phyloP scores from a whole-genome alignment of 2,797 vertebrate species.

The Acanthis flammea region DNA sequence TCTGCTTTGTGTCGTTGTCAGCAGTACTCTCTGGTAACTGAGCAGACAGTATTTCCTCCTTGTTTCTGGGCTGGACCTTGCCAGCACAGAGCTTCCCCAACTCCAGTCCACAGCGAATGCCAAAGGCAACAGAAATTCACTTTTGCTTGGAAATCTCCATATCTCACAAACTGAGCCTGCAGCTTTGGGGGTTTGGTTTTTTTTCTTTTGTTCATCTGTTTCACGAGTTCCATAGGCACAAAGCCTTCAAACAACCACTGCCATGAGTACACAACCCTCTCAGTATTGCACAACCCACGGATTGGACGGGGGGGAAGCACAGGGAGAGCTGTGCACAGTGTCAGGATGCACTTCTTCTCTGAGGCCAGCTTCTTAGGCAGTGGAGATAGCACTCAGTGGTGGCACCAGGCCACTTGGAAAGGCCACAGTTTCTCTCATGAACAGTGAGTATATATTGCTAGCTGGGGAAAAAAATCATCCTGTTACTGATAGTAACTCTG shows the following conservation, averaged over 20 bases:
- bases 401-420: background rate
- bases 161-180: background rate
- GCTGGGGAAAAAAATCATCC: too few relatives aligned
- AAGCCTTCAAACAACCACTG: background rate
- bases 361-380: background rate
- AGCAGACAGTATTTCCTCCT: background rate
- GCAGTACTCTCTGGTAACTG: background rate
- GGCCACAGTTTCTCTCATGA: background rate
- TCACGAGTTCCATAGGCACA: background rate
- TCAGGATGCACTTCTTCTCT: background rate
- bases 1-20: background rate
- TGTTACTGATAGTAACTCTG: background rate
- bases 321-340: accelerated
- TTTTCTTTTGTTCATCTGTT: background rate
- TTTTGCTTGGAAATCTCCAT: background rate
- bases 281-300: background rate
- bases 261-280: background rate
- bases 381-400: accelerated
- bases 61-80: background rate
- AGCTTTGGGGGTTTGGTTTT: background rate
- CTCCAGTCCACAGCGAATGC: background rate
- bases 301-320: background rate
- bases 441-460: background rate
- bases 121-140: background rate
- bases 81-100: background rate